Conservation (phyloP, 1,140 invertebrate genomes). For the Drosophila prosaltans region DNA sequence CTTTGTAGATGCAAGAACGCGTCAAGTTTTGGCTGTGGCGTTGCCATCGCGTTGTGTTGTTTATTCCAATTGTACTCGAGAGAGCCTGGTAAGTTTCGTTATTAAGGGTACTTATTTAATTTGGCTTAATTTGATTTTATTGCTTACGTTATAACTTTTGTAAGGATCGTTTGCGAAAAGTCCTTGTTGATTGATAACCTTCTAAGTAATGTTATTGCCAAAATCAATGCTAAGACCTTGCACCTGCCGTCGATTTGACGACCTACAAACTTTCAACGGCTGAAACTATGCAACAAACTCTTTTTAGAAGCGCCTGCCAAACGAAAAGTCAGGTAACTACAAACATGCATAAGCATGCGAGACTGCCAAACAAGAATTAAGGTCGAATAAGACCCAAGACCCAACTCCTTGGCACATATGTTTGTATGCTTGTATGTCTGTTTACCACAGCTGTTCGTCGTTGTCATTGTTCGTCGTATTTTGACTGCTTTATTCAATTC, state of each 20-base stretch:
- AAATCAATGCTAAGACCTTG: conserved; percentile 61
- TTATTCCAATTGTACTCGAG: too few relatives aligned
- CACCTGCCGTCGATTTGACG: conserved; percentile 48
- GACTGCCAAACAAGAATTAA: conserved; percentile 69
- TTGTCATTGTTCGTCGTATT: conserved; percentile 63
- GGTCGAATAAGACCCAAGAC: conserved; percentile 30
- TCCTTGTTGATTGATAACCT: conserved; percentile 15
- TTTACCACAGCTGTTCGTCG: conserved; percentile 46
- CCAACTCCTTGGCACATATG: background rate
- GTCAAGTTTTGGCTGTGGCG: too few relatives aligned
- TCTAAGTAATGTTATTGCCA: conserved; percentile 25
- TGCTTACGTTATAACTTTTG: conserved; percentile 1
- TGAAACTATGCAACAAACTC: conserved; percentile 47
- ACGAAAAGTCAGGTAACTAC: conserved; percentile 42
- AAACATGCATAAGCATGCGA: conserved; percentile 55
- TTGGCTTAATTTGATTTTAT: background rate
- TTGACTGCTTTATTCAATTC: conserved; percentile 72
- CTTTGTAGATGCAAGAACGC: too few relatives aligned
- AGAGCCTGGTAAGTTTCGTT: too few relatives aligned
- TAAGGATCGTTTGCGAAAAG: background rate
- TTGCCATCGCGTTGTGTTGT: too few relatives aligned
- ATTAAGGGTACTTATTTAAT: background rate
- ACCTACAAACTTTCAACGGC: conserved; percentile 59
- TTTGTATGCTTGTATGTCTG: background rate
- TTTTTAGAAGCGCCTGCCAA: conserved; percentile 42